A percentile compares a stretch with the other conserved stretches of the same genome.
These are phyloP conservation scores for Drosophila testacea DNA, from an alignment of 2,888 invertebrate genomes.

Conservation along the genomic window DNA sequence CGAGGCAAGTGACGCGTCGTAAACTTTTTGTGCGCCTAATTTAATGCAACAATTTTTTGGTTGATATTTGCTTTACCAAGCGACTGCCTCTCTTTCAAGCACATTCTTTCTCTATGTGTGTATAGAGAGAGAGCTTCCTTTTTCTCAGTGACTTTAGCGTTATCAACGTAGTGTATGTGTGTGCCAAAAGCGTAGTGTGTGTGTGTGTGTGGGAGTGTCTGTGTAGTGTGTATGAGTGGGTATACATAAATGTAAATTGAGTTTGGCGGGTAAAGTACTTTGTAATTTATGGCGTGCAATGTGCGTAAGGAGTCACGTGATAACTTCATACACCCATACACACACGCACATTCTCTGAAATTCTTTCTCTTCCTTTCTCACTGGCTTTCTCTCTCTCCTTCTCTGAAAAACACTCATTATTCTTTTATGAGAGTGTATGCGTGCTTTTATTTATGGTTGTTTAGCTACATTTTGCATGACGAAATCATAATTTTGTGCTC, in stretches of 20 bases:
- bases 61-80: slow-evolving; percentile 43
- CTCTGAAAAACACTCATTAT: slow-evolving; percentile 47
- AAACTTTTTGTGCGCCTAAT: slow-evolving; percentile 72
- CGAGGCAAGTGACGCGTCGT: slow-evolving; percentile 62
- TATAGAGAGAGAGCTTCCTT: background rate
- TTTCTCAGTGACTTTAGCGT: slow-evolving; percentile 40
- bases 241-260: slow-evolving; percentile 67
- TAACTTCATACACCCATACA: slow-evolving; percentile 63
- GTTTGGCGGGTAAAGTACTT: slow-evolving; percentile 78
- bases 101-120: slow-evolving; percentile 6
- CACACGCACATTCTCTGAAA: background rate
- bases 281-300: slow-evolving; percentile 79
- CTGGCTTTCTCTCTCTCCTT: slow-evolving; percentile 3
- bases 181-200: slow-evolving; percentile 39
- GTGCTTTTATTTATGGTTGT: slow-evolving; percentile 71
- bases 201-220: slow-evolving; percentile 14
- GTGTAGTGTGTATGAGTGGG: slow-evolving; percentile 20
- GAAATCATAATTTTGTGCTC: slow-evolving; percentile 73
- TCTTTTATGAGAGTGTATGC: slow-evolving; percentile 54
- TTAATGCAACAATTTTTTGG: slow-evolving; percentile 74
- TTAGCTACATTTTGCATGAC: slow-evolving; percentile 76
- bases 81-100: slow-evolving; percentile 4
- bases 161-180: slow-evolving; percentile 52
- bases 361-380: background rate
- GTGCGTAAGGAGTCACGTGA: slow-evolving; percentile 79